phyloP scores from a whole-genome alignment of 2,113 vertebrate species.

The Lichenostomus cassidix region DNA sequence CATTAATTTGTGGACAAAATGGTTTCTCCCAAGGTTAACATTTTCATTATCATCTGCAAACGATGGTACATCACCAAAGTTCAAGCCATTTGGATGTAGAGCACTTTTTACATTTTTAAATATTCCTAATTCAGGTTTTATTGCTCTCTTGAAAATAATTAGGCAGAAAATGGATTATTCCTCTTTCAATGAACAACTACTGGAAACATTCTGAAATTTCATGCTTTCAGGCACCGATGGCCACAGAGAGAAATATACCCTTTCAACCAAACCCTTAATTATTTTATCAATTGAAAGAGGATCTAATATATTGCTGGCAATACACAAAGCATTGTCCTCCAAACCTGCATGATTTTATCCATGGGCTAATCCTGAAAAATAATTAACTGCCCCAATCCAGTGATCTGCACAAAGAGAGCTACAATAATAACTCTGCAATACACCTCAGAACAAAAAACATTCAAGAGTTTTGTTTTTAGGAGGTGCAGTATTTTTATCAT shows the following conservation, averaged over 20 bases:
- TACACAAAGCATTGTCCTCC: background rate
- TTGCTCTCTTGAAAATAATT: conserved; percentile 60
- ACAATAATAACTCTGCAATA: background rate
- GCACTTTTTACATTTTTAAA: conserved; percentile 11
- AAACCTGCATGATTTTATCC: background rate
- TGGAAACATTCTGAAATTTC: conserved; percentile 53
- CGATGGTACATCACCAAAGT: background rate
- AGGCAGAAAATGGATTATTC: conserved; percentile 59
- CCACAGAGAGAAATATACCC: background rate
- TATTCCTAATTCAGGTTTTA: conserved; percentile 31
- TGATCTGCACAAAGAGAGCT: background rate
- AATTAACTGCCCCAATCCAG: background rate
- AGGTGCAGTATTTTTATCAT: background rate
- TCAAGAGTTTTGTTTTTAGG: background rate
- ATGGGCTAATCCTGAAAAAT: background rate
- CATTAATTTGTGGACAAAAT: conserved; percentile 38
- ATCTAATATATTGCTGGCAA: conserved; percentile 7
- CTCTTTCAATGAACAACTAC: conserved; percentile 24
- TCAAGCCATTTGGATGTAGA: background rate
- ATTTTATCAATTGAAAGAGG: conserved; percentile 46
- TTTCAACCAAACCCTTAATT: conserved; percentile 54
- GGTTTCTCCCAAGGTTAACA: conserved; percentile 34
- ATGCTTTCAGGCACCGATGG: conserved; percentile 52
- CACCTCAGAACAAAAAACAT: background rate
- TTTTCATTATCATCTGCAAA: conserved; percentile 47